Conservation (phyloP, 2,113 vertebrate species). For the Python bivittatus region DNA sequence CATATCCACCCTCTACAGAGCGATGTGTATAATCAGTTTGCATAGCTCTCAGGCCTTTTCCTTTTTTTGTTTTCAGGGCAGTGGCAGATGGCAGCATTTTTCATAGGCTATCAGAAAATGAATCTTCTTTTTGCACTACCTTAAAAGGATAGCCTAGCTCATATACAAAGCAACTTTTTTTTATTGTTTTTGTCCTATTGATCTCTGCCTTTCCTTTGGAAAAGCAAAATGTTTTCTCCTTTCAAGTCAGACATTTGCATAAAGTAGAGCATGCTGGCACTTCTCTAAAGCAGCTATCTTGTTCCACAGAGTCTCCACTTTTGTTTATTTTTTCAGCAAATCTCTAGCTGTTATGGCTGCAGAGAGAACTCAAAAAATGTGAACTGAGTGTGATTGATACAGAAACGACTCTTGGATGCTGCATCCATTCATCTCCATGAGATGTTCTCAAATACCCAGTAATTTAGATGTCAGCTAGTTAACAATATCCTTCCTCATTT, state of each 20-base stretch:
- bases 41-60: not conserved
- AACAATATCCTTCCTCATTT: conserved; percentile 27
- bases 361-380: conserved; percentile 19
- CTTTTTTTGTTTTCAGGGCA: not conserved
- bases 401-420: not conserved
- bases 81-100: not conserved
- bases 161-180: not conserved
- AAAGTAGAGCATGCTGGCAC: not conserved
- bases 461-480: conserved; percentile 40
- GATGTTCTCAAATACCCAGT: conserved; percentile 26
- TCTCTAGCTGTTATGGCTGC: conserved; percentile 20
- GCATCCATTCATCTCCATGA: conserved; percentile 25
- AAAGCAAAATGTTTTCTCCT: conserved; percentile 16
- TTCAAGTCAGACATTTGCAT: conserved; percentile 23
- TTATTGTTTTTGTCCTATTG: not conserved
- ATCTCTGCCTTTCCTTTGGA: not conserved
- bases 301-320: conserved; percentile 5
- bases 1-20: not conserved
- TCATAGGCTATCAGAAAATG: conserved; percentile 19
- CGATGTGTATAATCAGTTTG: not conserved
- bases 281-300: conserved; percentile 11
- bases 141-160: not conserved
- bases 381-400: conserved; percentile 34
- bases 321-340: conserved; percentile 20
- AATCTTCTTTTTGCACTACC: not conserved